Evolutionary conservation across 2,888 invertebrate genomes (phyloP).

Genomic region (Philereme transversata): DNA sequence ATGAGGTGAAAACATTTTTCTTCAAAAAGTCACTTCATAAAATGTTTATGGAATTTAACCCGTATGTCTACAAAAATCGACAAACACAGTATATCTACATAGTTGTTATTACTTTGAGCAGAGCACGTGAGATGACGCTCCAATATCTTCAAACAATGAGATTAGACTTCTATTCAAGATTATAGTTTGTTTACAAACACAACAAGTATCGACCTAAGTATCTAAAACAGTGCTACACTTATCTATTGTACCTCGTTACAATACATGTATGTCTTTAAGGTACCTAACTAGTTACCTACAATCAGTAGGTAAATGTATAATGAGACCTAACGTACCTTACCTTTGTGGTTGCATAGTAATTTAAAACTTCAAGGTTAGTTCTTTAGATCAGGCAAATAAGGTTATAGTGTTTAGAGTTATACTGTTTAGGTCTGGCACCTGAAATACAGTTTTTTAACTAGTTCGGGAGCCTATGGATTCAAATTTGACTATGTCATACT

Average conservation of each 20-base stretch:
- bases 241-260: conserved; percentile 26
- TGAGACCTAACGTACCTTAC: not conserved
- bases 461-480: too few species aligned
- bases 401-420: too few species aligned
- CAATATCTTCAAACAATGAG: conserved; percentile 61
- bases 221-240: conserved; percentile 17
- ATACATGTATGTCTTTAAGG: conserved; percentile 3
- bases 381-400: not conserved
- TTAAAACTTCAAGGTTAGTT: conserved; percentile 14
- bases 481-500: too few species aligned
- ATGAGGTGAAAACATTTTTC: too few species aligned
- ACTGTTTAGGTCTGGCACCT: too few species aligned
- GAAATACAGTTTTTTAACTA: too few species aligned
- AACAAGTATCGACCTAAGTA: conserved; percentile 28
- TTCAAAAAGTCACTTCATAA: too few species aligned
- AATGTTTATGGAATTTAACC: not conserved
- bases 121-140: conserved; percentile 68
- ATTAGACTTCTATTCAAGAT: conserved; percentile 48
- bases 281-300: not conserved
- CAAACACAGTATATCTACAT: not conserved
- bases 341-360: conserved; percentile 13
- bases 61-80: not conserved
- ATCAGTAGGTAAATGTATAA: conserved; percentile 4
- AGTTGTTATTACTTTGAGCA: conserved; percentile 10
- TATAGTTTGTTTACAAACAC: conserved; percentile 41